Evolutionary conservation across 2,888 invertebrate genomes (phyloP), one percentile per base, ranked within the genome.

Genomic region (Meloe dianella): DNA sequence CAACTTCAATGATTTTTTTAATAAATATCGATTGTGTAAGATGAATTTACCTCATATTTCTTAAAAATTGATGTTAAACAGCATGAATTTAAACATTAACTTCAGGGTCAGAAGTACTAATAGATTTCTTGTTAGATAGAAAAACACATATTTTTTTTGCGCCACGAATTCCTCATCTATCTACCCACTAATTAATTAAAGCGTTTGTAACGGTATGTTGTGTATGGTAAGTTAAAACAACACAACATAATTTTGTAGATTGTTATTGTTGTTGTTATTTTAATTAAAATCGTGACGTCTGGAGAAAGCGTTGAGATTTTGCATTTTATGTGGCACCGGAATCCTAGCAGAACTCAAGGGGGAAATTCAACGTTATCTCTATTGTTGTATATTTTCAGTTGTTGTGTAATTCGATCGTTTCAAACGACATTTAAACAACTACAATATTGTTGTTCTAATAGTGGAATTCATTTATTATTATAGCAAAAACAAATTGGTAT

Each of bases 271-370:
- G 47, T 47, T 47, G 41, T 17, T 41, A 24, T 24, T 66, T 66
- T 66, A 66, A 66, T 66, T 66, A 63, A 66, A 66, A 61, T 66
- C 66, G 66, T 66, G 66, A 66, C 56, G 47, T 24, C 14, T 24
- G 66, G 66, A 66, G 66, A 66, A 66, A 66, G 66, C 63, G 62
- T 66, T 51, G 22, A 41, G 66, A 51, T 62, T 66, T 63, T 66
- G 66, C 62, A 66, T 66, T 66, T 61, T 65, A 54, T 54, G 56
- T 61, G 14, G 1, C 47, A 47, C 47, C 51, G 12, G 51, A 51
- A 51, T 51, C 51, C 8, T 47, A 47, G 10, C 47, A 20, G 20
- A 47, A 47, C 47, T 47, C 51, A 38, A 57, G 32, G 59, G 57
- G 57, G 65, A 56, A 63, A 63, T 56, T 38, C 32, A 30, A 66